These are phyloP conservation scores for Trematomus bernacchii DNA, from an alignment of 2,797 vertebrate species.

Conservation along the genomic window DNA sequence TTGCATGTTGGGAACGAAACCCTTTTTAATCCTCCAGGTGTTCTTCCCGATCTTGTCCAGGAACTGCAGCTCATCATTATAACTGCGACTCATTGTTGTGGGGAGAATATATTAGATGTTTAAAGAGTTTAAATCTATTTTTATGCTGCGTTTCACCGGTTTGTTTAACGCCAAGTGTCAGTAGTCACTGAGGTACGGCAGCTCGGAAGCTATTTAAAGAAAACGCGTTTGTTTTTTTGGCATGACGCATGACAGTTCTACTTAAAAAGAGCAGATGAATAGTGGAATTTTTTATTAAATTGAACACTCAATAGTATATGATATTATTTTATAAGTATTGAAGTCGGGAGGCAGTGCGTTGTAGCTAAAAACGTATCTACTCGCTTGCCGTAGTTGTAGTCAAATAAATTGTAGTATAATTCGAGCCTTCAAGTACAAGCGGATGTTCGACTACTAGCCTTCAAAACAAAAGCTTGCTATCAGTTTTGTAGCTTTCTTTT, in stretches of 20 bases:
- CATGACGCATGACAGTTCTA: constrained; percentile 3
- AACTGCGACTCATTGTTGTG: constrained; percentile 90
- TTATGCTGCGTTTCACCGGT: not conserved
- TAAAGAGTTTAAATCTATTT: not conserved
- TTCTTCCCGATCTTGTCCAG: constrained; percentile 92
- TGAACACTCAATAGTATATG: no score
- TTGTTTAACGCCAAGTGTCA: not conserved
- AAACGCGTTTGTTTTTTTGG: not conserved
- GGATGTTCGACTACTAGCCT: not conserved
- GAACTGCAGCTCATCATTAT: constrained; percentile 96
- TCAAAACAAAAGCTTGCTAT: constrained; percentile 9
- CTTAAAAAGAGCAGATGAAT: no score
- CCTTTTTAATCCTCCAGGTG: constrained; percentile 96
- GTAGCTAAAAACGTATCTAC: fast-evolving
- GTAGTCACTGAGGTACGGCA: constrained; percentile 42
- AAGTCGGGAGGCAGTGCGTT: no score
- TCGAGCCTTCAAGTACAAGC: not conserved
- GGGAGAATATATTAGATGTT: fast-evolving
- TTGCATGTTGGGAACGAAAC: constrained; percentile 98
- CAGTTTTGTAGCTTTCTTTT: not conserved
- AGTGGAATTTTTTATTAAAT: not conserved
- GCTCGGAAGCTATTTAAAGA: fast-evolving
- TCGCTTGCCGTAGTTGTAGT: constrained; percentile 58
- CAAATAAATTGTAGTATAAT: not conserved
- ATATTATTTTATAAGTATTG: no score